A percentile compares a stretch with the other conserved stretches of the same genome.
Conservation (phyloP, 2,888 invertebrate genomes). For the Agrochola lota region DNA sequence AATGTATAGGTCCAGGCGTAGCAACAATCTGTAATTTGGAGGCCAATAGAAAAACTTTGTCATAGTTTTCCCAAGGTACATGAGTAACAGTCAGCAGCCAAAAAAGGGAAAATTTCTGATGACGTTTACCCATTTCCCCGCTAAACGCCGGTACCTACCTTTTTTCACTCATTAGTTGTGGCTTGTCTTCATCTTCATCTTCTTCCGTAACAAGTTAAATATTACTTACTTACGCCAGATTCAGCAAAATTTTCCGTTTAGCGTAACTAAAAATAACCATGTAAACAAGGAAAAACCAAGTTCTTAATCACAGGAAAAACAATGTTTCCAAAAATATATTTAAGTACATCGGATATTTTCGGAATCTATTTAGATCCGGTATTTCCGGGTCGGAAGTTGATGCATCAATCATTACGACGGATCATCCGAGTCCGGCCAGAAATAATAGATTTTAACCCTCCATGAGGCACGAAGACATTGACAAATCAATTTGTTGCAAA, state of each 20-base stretch:
- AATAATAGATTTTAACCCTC: conserved; percentile 72
- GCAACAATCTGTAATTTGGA: neutral
- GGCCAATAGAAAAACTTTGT: neutral
- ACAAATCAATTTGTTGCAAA: conserved; percentile 69
- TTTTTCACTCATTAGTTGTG: neutral
- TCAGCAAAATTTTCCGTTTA: neutral
- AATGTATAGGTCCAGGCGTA: neutral
- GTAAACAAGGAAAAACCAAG: neutral
- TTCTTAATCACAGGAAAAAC: conserved; percentile 6
- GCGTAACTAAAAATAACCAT: neutral
- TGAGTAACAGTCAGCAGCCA: neutral
- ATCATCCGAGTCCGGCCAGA: conserved; percentile 62
- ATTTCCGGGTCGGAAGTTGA: conserved; percentile 38
- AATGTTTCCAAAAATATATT: conserved; percentile 1
- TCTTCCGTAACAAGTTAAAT: neutral
- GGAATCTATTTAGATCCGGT: conserved; percentile 28
- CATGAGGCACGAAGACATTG: conserved; percentile 56
- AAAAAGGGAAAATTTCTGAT: neutral
- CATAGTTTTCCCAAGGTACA: too few species aligned
- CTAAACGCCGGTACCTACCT: neutral
- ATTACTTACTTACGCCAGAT: neutral
- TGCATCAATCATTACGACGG: conserved; percentile 73
- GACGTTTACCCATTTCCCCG: neutral
- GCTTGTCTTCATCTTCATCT: too few species aligned
- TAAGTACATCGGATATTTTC: conserved; percentile 27